These are phyloP conservation scores for Rhagium mordax DNA, from an alignment of 2,888 invertebrate species.

Conservation along the genomic window DNA sequence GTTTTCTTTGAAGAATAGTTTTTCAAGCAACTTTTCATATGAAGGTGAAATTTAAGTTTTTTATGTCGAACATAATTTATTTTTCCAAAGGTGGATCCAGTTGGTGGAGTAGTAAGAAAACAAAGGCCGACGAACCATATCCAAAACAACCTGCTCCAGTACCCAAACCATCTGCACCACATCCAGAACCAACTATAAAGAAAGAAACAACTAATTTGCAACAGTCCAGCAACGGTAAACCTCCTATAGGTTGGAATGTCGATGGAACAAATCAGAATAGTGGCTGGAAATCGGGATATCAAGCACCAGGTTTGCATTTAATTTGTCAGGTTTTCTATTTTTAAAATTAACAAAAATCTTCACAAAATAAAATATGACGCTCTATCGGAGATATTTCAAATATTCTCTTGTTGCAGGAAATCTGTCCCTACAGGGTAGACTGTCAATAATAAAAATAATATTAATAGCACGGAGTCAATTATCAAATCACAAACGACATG, in stretches of 20 bases:
- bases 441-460: no score
- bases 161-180: slow-evolving; percentile 36
- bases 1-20: no score
- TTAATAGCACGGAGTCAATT: no score
- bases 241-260: slow-evolving; percentile 59
- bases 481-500: no score
- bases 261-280: slow-evolving; percentile 41
- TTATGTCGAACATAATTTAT: no score
- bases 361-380: background rate
- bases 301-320: slow-evolving; percentile 36
- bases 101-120: no score
- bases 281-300: slow-evolving; percentile 44
- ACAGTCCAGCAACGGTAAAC: slow-evolving; percentile 45
- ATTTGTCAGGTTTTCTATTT: background rate
- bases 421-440: no score
- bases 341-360: background rate
- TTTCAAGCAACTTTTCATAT: no score
- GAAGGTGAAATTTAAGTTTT: no score
- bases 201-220: slow-evolving; percentile 52
- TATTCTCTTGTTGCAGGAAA: background rate
- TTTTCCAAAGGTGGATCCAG: no score
- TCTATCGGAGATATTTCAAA: background rate
- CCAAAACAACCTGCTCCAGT: background rate
- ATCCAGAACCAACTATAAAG: slow-evolving; percentile 48
- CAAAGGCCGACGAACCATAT: no score